Percentiles rank a stretch among this genome's conserved stretches.
phyloP scores from a whole-genome alignment of 2,113 vertebrate genomes.

The Indri indri region DNA sequence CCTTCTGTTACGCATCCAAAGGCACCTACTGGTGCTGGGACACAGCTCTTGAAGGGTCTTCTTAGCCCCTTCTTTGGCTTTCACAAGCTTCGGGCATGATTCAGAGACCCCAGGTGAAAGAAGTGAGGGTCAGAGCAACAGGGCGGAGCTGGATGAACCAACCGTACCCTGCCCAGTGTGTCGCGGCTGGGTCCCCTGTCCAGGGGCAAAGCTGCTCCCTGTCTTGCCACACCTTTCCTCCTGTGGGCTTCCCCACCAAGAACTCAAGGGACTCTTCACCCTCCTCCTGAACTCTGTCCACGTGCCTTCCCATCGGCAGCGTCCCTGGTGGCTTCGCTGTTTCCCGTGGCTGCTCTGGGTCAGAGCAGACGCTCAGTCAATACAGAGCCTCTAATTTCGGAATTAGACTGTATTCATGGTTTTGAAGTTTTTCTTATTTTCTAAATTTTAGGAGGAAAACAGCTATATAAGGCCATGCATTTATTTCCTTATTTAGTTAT shows the following conservation, averaged over 20 bases:
- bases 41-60: background rate
- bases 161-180: rapidly evolving
- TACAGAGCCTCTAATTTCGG: background rate
- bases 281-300: rapidly evolving
- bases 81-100: background rate
- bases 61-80: background rate
- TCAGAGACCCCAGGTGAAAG: background rate
- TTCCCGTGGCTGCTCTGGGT: background rate
- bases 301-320: background rate
- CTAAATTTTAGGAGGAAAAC: background rate
- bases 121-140: background rate
- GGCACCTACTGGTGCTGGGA: background rate
- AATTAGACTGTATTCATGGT: background rate
- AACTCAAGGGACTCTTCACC: background rate
- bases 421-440: background rate
- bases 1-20: background rate
- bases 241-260: background rate
- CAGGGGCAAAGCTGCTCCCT: background rate
- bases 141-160: background rate
- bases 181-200: rapidly evolving
- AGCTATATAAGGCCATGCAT: background rate
- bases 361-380: background rate
- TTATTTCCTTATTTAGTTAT: background rate
- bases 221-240: background rate
- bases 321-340: background rate